phyloP scores from a whole-genome alignment of 1,140 invertebrate genomes.

The Drosophila kikkawai region DNA sequence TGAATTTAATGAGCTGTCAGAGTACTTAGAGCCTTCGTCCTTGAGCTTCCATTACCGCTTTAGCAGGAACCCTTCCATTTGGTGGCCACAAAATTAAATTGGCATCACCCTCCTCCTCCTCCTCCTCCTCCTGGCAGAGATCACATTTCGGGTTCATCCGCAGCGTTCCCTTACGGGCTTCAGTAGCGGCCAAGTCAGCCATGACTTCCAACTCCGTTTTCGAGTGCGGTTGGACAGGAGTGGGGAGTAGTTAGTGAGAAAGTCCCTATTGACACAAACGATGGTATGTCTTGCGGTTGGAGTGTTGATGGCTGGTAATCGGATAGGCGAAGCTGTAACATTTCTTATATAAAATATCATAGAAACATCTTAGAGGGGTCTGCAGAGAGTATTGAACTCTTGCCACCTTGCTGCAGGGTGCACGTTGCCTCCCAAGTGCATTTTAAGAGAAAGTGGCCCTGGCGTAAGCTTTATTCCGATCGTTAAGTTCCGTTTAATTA shows the following conservation, averaged over 20 bases:
- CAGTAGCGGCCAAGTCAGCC: conserved; percentile 17
- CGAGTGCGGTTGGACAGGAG: conserved; percentile 32
- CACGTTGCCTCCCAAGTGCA: not conserved
- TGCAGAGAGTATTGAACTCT: conserved; percentile 23
- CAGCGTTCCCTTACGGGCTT: conserved; percentile 33
- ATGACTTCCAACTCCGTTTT: conserved; percentile 26
- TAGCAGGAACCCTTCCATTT: conserved; percentile 3
- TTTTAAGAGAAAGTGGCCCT: conserved; percentile 14
- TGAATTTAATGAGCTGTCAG: conserved; percentile 20
- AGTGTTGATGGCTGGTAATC: conserved; percentile 16
- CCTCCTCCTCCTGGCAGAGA: conserved; percentile 2
- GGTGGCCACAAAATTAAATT: conserved; percentile 30
- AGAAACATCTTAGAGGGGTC: conserved; percentile 9
- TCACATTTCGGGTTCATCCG: conserved; percentile 58
- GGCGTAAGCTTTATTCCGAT: conserved; percentile 15
- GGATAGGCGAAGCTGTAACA: conserved; percentile 9
- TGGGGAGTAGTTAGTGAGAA: conserved; percentile 18
- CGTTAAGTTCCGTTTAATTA: conserved; percentile 42
- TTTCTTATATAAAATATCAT: conserved; percentile 30
- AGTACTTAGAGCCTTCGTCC: not conserved
- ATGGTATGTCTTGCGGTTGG: conserved; percentile 25
- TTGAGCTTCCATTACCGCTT: conserved; percentile 5
- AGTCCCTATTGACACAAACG: conserved; percentile 12
- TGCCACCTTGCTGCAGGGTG: conserved; percentile 10
- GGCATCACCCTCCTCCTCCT: not conserved